These are phyloP conservation scores for Papilio polytes DNA, from an alignment of 1,140 invertebrate genomes.

Conservation along the genomic window DNA sequence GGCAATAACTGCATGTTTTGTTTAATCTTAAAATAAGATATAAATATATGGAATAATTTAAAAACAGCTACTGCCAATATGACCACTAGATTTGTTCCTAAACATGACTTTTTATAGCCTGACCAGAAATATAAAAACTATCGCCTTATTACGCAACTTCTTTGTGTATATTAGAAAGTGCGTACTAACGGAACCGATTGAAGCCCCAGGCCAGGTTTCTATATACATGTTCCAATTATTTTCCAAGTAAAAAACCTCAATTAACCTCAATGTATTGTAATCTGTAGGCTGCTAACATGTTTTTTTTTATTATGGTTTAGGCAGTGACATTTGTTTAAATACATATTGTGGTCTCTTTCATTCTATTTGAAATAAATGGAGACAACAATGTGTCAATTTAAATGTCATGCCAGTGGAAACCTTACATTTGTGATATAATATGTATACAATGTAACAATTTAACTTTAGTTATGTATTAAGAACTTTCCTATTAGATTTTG, in stretches of 20 bases:
- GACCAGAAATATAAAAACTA: not conserved
- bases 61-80: conserved; percentile 3
- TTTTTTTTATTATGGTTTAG: not conserved
- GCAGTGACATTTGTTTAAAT: too few species aligned
- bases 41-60: not conserved
- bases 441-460: conserved; percentile 22
- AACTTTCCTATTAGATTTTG: conserved; percentile 15
- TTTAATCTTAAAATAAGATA: not conserved
- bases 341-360: too few species aligned
- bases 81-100: conserved; percentile 4
- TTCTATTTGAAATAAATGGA: too few species aligned
- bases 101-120: not conserved
- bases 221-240: not conserved
- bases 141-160: too few species aligned
- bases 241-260: not conserved
- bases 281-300: conserved; percentile 5
- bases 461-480: conserved; percentile 2
- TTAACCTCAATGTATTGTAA: not conserved
- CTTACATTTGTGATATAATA: conserved; percentile 5
- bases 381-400: too few species aligned
- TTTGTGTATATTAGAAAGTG: too few species aligned
- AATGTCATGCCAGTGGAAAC: too few species aligned
- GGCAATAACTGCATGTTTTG: not conserved
- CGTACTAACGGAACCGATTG: too few species aligned
- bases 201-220: too few species aligned